Evolutionary conservation across 2,888 invertebrate genomes (phyloP).

Genomic region (Amblyjoppa proteus): DNA sequence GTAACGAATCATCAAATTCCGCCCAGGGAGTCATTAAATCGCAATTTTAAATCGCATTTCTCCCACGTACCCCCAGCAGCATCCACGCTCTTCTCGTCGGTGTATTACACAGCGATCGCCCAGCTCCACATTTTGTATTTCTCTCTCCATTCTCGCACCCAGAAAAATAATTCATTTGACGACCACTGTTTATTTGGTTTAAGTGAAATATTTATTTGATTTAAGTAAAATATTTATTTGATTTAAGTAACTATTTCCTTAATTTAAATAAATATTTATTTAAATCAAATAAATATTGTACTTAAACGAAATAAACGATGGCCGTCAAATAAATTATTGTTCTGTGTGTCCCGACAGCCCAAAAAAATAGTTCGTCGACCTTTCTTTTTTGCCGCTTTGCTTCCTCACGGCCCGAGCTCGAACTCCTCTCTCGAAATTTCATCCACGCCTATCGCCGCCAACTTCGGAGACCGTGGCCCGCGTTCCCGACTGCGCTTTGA

Average conservation of each 20-base stretch:
- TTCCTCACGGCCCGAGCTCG: background rate
- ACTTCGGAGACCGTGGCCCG: background rate
- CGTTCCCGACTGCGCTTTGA: constrained; percentile 4
- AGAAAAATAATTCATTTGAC: constrained; percentile 51
- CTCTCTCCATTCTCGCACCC: background rate
- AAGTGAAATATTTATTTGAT: too few species aligned
- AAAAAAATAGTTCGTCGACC: too few species aligned
- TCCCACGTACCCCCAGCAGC: constrained; percentile 60
- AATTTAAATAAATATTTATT: too few species aligned
- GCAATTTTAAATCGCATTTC: constrained; percentile 66
- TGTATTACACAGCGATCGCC: constrained; percentile 29
- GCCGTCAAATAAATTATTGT: too few species aligned
- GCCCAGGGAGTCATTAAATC: constrained; percentile 63
- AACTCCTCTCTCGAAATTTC: background rate
- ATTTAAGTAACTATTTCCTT: too few species aligned
- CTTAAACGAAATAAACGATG: too few species aligned
- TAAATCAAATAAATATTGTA: too few species aligned
- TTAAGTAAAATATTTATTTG: too few species aligned
- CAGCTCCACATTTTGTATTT: constrained; percentile 25
- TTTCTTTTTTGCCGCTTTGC: background rate
- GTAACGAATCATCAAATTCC: constrained; percentile 65
- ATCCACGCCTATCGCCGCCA: background rate
- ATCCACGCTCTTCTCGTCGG: constrained; percentile 25
- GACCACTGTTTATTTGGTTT: background rate
- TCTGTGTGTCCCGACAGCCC: too few species aligned